Evolutionary conservation across 92 coral and sea anemone species (phyloP).

Genomic region (Meandrina meandrites): DNA sequence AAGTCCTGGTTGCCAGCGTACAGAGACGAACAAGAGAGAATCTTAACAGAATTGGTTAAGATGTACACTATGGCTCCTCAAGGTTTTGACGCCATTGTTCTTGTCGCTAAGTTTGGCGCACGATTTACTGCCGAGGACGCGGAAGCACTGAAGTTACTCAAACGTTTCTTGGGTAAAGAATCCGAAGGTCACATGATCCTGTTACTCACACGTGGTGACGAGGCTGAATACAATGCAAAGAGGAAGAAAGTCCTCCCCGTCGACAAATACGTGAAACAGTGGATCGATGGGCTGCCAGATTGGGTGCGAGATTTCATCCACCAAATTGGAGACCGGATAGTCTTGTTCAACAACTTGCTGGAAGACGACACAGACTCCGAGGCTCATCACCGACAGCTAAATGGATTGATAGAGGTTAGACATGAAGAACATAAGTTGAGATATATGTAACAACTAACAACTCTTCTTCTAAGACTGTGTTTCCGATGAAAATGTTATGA

Average conservation of each 20-base stretch:
- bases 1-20: background rate
- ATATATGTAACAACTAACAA: too few species aligned
- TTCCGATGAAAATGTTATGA: too few species aligned
- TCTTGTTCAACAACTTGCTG: background rate
- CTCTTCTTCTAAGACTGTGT: too few species aligned
- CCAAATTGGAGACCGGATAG: background rate
- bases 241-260: background rate
- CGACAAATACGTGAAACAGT: background rate
- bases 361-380: background rate
- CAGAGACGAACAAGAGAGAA: background rate
- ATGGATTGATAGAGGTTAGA: background rate
- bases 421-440: too few species aligned
- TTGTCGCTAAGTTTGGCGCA: conserved; percentile 14
- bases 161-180: conserved; percentile 7
- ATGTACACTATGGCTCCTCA: conserved; percentile 18
- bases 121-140: conserved; percentile 18
- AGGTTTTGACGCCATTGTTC: conserved; percentile 27
- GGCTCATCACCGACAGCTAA: background rate
- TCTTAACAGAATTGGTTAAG: background rate
- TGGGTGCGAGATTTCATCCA: background rate
- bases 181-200: background rate
- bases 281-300: background rate
- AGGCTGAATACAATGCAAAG: background rate
- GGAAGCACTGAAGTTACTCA: conserved; percentile 9
- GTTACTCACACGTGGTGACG: background rate